Conservation (phyloP, 2,888 invertebrate genomes). For the Andrena dorsata region DNA sequence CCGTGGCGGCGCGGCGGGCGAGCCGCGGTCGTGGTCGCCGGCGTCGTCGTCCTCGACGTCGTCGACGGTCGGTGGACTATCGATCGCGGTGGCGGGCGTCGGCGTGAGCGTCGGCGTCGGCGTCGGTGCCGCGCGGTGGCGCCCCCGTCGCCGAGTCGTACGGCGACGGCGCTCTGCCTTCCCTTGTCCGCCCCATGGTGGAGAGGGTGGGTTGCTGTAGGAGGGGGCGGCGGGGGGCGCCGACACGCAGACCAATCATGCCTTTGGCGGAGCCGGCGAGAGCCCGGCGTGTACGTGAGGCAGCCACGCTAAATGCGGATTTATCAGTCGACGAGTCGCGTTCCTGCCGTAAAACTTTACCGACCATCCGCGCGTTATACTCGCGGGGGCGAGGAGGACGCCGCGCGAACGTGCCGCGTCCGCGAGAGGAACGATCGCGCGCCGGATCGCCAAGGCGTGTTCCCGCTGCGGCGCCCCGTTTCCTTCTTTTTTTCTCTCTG, state of each 20-base stretch:
- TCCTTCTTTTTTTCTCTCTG: slow-evolving; percentile 21
- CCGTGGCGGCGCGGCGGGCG: slow-evolving; percentile 4
- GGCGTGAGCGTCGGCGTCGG: slow-evolving; percentile 71
- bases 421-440: slow-evolving; percentile 9
- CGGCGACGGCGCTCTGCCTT: slow-evolving; percentile 69
- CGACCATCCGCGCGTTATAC: slow-evolving; percentile 42
- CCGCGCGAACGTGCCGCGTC: neutral
- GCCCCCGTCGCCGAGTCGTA: slow-evolving; percentile 75
- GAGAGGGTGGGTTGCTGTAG: slow-evolving; percentile 55
- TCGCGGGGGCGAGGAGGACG: neutral
- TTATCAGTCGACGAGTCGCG: slow-evolving; percentile 65
- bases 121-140: slow-evolving; percentile 82
- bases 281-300: slow-evolving; percentile 76
- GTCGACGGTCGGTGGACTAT: slow-evolving; percentile 77
- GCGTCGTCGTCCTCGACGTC: slow-evolving; percentile 63
- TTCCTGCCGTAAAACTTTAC: slow-evolving; percentile 59
- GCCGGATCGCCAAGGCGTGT: slow-evolving; percentile 52
- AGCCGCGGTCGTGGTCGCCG: slow-evolving; percentile 33
- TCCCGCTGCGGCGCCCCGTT: slow-evolving; percentile 33
- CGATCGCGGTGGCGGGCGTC: slow-evolving; percentile 82
- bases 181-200: slow-evolving; percentile 59
- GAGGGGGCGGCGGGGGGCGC: slow-evolving; percentile 69
- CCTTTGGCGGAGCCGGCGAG: slow-evolving; percentile 77
- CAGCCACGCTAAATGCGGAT: slow-evolving; percentile 70
- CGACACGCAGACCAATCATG: slow-evolving; percentile 77